Evolutionary conservation across 2,797 vertebrate genomes (phyloP).

Genomic region (Sebastes kiyomatsui): DNA sequence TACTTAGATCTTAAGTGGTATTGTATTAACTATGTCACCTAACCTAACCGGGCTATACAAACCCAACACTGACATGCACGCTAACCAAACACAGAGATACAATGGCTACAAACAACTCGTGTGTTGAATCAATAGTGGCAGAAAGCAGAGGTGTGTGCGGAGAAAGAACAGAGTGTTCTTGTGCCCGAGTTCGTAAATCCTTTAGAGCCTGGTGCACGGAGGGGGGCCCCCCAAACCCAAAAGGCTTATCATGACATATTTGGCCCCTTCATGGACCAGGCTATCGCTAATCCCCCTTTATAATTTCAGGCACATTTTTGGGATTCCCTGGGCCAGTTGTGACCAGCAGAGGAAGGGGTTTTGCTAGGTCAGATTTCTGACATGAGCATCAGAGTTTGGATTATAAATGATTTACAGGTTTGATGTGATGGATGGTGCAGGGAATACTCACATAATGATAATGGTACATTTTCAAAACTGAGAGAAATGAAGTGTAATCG

Average conservation of each 20-base stretch:
- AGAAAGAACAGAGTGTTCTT: constrained; percentile 79
- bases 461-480: background rate
- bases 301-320: constrained; percentile 78
- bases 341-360: constrained; percentile 43
- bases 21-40: constrained; percentile 56
- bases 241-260: constrained; percentile 75
- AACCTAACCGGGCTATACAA: constrained; percentile 59
- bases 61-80: constrained; percentile 55
- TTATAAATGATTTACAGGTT: background rate
- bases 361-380: constrained; percentile 11
- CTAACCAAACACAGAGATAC: constrained; percentile 72
- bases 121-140: constrained; percentile 75
- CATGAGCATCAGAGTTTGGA: background rate
- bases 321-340: constrained; percentile 73
- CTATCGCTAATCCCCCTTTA: constrained; percentile 74
- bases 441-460: background rate
- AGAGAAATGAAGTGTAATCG: background rate
- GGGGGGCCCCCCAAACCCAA: constrained; percentile 37
- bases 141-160: constrained; percentile 70
- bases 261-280: constrained; percentile 62
- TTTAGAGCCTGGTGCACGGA: constrained; percentile 48
- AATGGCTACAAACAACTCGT: constrained; percentile 70
- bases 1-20: constrained; percentile 45
- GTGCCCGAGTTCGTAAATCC: constrained; percentile 69
- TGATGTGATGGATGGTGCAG: background rate